Base-by-base conservation (phyloP, 1,140 invertebrate genomes). In the Zaprionus vittiger region DNA sequence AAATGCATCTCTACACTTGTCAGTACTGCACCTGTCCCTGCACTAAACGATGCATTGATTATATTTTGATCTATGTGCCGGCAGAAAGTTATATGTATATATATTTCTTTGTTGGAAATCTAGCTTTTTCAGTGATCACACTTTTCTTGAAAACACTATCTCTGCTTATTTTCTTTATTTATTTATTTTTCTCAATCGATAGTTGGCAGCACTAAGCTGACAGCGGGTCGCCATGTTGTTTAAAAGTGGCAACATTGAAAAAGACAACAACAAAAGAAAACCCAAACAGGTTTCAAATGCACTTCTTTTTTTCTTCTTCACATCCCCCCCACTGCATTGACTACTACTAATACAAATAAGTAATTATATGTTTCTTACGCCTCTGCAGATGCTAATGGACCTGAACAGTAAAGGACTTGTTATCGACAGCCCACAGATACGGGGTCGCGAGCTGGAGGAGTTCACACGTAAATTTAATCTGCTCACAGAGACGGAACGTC, bases 311-410 rank as follows among this genome's bases (percentile, higher is more conserved):
- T 70, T 44, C 11, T 14, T 56, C 49, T 20, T 20, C n/a, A n/a
- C n/a, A n/a, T n/a, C n/a, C n/a, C n/a, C 41, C 54, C 38, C 28
- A 47, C 26, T 28, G 26, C 54, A 56, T 56, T 31, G 12, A 24
- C 56, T 59, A 54, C 56, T 38, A 54, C 2, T 47, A 17, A 20
- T 47, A 15, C 31, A 11, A 34, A 31, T 9, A 31, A 31, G 0
- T 31, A 31, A 31, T 34, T 34, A 34, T 34, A 22, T 26, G 1
- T 56, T 24, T 12, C 47, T n/a, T 41, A 31, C 49, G 22, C 49
- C 44, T 76, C 34, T 94, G 93, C 93, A 98, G 97, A 97, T 98
- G 96, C 95, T 98, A 70, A 97, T 98, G 95, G 97, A 98, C 94
- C 95, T 98, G 83, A 97, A 95, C 93, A 95, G 95, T 81, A 95